Percentiles rank a stretch among this genome's conserved stretches.
phyloP scores from a whole-genome alignment of 2,888 invertebrate species.

The Pollenia labialis region DNA sequence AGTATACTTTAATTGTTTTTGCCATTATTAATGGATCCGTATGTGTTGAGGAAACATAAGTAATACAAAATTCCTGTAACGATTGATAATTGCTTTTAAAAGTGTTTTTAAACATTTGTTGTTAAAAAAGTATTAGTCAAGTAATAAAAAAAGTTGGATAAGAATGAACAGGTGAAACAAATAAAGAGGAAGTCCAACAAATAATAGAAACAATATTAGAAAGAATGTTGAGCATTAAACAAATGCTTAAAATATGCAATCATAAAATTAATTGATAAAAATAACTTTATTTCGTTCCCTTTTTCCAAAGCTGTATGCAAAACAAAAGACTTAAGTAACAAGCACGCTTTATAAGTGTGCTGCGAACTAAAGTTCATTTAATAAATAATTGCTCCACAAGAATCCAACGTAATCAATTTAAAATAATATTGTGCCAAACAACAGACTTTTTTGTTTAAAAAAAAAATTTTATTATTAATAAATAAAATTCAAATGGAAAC shows the following conservation, averaged over 20 bases:
- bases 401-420: conserved; percentile 20
- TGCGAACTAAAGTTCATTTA: too few relatives aligned
- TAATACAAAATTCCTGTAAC: conserved; percentile 8
- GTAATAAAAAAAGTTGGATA: neutral
- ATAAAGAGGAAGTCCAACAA: neutral
- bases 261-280: too few relatives aligned
- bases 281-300: neutral
- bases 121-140: neutral
- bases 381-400: neutral
- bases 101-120: neutral
- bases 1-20: neutral
- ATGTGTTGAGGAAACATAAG: conserved; percentile 23
- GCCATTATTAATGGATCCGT: neutral
- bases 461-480: neutral
- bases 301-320: neutral
- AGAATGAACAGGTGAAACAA: neutral
- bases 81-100: neutral
- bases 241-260: too few relatives aligned
- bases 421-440: neutral
- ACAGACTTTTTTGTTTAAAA: neutral
- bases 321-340: conserved; percentile 49
- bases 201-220: too few relatives aligned
- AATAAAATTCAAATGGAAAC: neutral
- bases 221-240: too few relatives aligned
- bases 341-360: neutral